Evolutionary conservation across 2,113 vertebrate genomes (phyloP).

Genomic region (Ophthalmolycus amberensis): DNA sequence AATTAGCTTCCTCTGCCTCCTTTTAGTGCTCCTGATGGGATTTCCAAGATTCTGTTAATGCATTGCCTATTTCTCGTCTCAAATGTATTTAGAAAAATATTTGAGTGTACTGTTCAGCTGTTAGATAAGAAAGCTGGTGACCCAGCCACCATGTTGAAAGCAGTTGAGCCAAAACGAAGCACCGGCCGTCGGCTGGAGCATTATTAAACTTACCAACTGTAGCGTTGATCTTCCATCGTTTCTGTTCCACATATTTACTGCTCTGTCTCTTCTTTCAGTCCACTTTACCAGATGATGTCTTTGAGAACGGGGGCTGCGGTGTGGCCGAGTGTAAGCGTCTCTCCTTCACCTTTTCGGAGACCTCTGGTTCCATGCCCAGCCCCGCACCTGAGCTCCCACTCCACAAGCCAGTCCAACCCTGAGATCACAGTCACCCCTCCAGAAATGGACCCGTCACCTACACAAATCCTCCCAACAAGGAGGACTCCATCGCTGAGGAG

Average conservation of each 20-base stretch:
- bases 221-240: neutral
- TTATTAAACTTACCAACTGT: neutral
- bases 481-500: constrained; percentile 73
- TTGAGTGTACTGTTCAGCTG: neutral
- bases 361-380: constrained; percentile 77
- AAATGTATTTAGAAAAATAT: neutral
- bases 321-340: constrained; percentile 88
- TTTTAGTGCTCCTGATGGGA: neutral
- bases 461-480: constrained; percentile 67
- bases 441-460: constrained; percentile 70
- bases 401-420: constrained; percentile 84
- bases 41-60: neutral
- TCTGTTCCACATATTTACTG: constrained; percentile 21
- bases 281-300: constrained; percentile 90
- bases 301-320: constrained; percentile 85
- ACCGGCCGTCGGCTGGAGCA: neutral
- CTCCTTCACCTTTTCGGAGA: constrained; percentile 92
- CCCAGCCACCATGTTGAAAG: neutral
- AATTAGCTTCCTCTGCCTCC: neutral
- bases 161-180: neutral
- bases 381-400: constrained; percentile 82
- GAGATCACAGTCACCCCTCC: constrained; percentile 88
- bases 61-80: neutral
- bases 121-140: neutral
- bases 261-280: constrained; percentile 81